A percentile compares a stretch with the other conserved stretches of the same genome.
These are phyloP conservation scores for Pocillopora grandis DNA, from an alignment of 92 coral and sea anemone genomes.

Conservation along the genomic window DNA sequence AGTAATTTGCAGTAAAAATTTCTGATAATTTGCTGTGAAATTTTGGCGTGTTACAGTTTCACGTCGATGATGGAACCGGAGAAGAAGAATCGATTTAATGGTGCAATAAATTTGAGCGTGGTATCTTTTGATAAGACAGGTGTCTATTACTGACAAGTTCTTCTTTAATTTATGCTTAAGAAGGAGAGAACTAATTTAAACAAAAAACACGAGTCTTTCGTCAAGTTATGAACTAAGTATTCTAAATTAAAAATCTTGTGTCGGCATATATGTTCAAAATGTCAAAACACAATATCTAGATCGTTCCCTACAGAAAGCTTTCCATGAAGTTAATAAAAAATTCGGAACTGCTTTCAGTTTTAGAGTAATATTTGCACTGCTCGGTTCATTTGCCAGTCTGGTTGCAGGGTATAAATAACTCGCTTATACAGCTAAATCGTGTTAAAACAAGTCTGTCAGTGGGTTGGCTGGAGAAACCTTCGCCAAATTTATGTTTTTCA, in stretches of 20 bases:
- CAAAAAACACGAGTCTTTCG: too few relatives aligned
- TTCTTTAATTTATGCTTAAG: too few relatives aligned
- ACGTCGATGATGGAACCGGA: not conserved
- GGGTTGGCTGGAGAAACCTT: not conserved
- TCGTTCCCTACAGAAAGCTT: not conserved
- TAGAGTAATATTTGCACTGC: conserved; percentile 24
- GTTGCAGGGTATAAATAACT: conserved; percentile 11
- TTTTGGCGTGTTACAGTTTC: not conserved
- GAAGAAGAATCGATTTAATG: not conserved
- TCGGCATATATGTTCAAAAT: not conserved
- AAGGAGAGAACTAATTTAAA: too few relatives aligned
- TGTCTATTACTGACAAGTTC: too few relatives aligned
- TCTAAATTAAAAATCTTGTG: too few relatives aligned
- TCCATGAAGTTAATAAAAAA: not conserved
- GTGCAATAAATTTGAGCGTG: not conserved
- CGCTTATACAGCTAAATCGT: not conserved
- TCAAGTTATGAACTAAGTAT: too few relatives aligned
- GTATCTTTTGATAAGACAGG: too few relatives aligned
- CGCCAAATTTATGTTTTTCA: not conserved
- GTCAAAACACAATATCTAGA: not conserved
- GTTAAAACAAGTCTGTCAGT: not conserved
- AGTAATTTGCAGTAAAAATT: not conserved
- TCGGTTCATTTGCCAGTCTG: conserved; percentile 2
- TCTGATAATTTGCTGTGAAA: not conserved
- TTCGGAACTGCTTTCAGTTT: not conserved